Conservation (phyloP, 2,797 vertebrate species). For the Chaetophractus vellerosus region DNA sequence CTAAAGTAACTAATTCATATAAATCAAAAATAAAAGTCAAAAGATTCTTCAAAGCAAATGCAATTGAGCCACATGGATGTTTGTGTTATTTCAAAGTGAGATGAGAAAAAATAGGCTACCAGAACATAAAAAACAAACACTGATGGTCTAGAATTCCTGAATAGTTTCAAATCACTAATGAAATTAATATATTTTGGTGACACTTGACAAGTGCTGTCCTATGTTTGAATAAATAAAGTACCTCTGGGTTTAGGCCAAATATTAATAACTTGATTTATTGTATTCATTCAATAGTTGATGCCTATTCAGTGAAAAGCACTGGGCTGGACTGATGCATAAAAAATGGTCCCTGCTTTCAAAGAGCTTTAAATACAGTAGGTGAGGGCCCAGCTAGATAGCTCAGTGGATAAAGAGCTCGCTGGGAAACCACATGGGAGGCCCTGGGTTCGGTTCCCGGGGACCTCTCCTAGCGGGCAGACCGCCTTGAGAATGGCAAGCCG, state of each 20-base stretch:
- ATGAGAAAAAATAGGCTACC: not conserved
- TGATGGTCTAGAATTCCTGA: not conserved
- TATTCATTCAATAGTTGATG: constrained; percentile 7
- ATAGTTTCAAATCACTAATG: not conserved
- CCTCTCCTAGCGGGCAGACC: too few relatives aligned
- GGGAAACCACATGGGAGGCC: too few relatives aligned
- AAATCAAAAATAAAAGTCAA: not conserved
- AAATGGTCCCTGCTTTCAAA: not conserved
- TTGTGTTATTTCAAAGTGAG: constrained; percentile 4
- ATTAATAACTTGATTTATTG: not conserved
- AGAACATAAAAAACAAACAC: constrained; percentile 18
- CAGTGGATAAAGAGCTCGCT: too few relatives aligned
- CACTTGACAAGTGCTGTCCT: not conserved
- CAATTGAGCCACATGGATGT: not conserved
- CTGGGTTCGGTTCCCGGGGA: too few relatives aligned
- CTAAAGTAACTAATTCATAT: not conserved
- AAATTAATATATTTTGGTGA: not conserved
- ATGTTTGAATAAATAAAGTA: not conserved
- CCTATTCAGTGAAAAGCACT: not conserved
- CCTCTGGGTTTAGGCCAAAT: not conserved
- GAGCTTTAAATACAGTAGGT: not conserved
- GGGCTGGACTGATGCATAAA: not conserved
- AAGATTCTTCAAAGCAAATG: constrained; percentile 18
- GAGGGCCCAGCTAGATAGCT: too few relatives aligned
- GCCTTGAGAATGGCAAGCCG: too few relatives aligned